Base-by-base conservation (phyloP, 2,888 invertebrate species). In the Microctonus hyperodae region DNA sequence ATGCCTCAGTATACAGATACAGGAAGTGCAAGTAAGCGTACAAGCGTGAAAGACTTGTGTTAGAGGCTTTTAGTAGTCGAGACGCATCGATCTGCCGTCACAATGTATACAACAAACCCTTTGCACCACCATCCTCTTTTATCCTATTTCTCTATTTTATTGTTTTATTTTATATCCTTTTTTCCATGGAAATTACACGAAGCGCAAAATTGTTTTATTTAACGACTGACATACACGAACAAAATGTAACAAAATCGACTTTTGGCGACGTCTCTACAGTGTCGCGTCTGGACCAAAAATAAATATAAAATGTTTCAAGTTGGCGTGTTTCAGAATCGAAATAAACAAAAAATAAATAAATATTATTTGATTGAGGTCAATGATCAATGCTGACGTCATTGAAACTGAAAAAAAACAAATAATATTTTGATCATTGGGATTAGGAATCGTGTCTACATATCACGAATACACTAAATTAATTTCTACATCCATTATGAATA, bases 1-100 rank as follows among this genome's bases (percentile, higher is more conserved):
- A 74, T 78, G 74, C 76, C 77, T 74, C 77, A 55, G 28, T 74
- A 74, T 78, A 77, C 37, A 65, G 44, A 65, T 40, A 33, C 23
- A 23, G 31, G 25, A 40, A 48, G 23, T 55, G 55, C 11, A 33
- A 33, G 20, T n/a, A 33, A 28, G 55, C 20, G 20, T 33, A 20
- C 9, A 56, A 10, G 55, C 31, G 20, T 6, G 33, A n/a, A 33
- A 13, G 23, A 61, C 35, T 28, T 44, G 25, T 61, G 68, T 68
- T 60, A 64, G 75, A 73, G 73, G 75, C 72, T 73, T 64, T 68
- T 73, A 75, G 44, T 44, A 44, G 76, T 74, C 79, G 75, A 75
- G 77, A 80, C 79, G 74, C 78, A 81, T 81, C 81, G 81, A 81
- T 81, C 76, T 80, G 75, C 73, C 71, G 31, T 16, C 31, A 20